Base-by-base conservation (phyloP, 1,140 invertebrate genomes). In the Formica selysi region DNA sequence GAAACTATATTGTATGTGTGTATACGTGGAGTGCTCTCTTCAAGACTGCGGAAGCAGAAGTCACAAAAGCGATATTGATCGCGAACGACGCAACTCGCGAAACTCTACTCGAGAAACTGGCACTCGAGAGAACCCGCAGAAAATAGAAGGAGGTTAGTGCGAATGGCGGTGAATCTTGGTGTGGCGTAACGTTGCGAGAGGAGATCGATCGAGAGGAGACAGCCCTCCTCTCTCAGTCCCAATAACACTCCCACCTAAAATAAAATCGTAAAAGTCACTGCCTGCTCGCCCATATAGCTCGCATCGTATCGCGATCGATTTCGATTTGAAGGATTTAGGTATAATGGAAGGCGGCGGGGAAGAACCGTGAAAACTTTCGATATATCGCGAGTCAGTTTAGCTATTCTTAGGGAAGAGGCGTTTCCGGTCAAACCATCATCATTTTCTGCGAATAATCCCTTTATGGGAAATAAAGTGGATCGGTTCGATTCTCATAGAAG, bases 261-360 rank as follows among this genome's bases (percentile, higher is more conserved):
- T 88, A 41, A 57, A 74, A 86, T 78, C 65, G 76, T 89, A 89
- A 89, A 89, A 89, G 70, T 89, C 76, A 71, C n/a, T 54, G 19
- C n/a, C 36, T 51, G 44, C 64, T 74, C 54, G 3, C n/a, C 68
- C 61, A n/a, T 88, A 64, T 41, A 51, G 44, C 51, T 38, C 10
- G 32, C 65, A 51, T 11, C 22, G 54, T 79, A 65, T 62, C 86
- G 64, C 54, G 70, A 87, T 87, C 57, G 64, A 76, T 73, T n/a
- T 32, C 76, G 41, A 76, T 71, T 68, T 57, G 73, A n/a, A 67
- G 51, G 73, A 73, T 89, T 85, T 78, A 73, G 70, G 16, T 16
- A 57, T 71, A 57, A 71, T 36, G 48, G 65, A 57, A 85, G 38
- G 7, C 11, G 44, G 54, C 68, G 67, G 54, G 7, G 61, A 48